Evolutionary conservation across 1,140 invertebrate genomes (phyloP).

Genomic region (Trissolcus basalis): DNA sequence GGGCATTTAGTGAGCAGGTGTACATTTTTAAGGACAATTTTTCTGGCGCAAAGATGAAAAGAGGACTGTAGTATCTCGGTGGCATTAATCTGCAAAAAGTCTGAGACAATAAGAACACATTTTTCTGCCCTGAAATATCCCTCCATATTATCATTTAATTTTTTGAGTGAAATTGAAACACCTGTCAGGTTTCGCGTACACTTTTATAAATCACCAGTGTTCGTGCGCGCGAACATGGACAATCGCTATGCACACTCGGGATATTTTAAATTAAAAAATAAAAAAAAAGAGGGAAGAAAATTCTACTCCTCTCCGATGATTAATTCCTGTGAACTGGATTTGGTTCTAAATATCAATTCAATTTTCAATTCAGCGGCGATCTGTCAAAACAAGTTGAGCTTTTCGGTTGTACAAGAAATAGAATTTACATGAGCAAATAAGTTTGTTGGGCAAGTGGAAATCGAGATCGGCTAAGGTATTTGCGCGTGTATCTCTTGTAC

Average conservation of each 20-base stretch:
- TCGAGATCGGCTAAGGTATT: constrained; percentile 45
- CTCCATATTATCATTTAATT: constrained; percentile 30
- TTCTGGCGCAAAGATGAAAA: constrained; percentile 31
- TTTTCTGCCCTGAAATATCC: constrained; percentile 25
- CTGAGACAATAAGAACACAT: constrained; percentile 29
- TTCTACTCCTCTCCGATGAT: neutral
- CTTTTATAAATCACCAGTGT: too few relatives aligned
- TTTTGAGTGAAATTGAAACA: constrained; percentile 44
- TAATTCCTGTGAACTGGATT: constrained; percentile 2
- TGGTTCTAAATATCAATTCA: constrained; percentile 2
- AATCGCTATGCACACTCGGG: constrained; percentile 1
- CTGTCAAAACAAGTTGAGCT: constrained; percentile 13
- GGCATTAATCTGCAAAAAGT: constrained; percentile 43
- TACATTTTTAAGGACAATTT: constrained; percentile 51
- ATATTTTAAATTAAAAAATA: too few relatives aligned
- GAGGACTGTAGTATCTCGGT: constrained; percentile 19
- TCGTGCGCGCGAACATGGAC: constrained; percentile 5
- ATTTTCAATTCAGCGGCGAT: too few relatives aligned
- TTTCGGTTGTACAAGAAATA: constrained; percentile 28
- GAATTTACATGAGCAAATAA: constrained; percentile 51
- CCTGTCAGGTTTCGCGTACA: constrained; percentile 11
- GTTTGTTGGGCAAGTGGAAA: constrained; percentile 29
- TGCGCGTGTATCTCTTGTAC: constrained; percentile 33
- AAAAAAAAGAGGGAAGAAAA: too few relatives aligned
- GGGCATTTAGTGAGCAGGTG: constrained; percentile 44